These are phyloP conservation scores for Ochlodes sylvanus DNA, from an alignment of 2,888 invertebrate species.

Conservation along the genomic window DNA sequence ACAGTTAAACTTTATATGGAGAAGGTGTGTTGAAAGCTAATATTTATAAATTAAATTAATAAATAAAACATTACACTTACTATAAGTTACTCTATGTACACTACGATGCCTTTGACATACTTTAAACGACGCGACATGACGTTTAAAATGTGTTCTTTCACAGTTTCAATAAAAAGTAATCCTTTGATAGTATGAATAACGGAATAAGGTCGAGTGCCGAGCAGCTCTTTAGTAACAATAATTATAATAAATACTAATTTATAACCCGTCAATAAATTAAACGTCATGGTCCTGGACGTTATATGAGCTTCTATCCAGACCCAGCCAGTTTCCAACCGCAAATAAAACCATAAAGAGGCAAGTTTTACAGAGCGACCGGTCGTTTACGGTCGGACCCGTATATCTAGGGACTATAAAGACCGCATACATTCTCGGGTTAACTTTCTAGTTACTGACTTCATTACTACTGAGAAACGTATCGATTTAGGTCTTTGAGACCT, in stretches of 20 bases:
- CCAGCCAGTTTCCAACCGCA: conserved; percentile 1
- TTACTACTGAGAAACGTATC: conserved; percentile 4
- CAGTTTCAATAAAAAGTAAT: too few species aligned
- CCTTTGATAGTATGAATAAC: too few species aligned
- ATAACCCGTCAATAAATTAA: neutral
- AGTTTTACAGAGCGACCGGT: conserved; percentile 8
- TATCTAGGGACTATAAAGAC: conserved; percentile 12
- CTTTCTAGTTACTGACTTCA: conserved; percentile 15
- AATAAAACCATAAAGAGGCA: conserved; percentile 15
- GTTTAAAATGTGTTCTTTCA: too few species aligned
- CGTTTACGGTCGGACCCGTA: conserved; percentile 14
- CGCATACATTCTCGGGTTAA: conserved; percentile 15
- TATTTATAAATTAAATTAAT: too few species aligned
- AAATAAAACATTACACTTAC: too few species aligned
- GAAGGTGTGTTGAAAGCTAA: too few species aligned
- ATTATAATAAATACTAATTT: neutral
- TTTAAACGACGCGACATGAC: too few species aligned
- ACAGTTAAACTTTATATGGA: too few species aligned
- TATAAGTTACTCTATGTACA: too few species aligned
- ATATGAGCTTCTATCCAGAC: conserved; percentile 3
- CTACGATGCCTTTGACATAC: too few species aligned
- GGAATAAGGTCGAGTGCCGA: too few species aligned
- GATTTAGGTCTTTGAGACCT: neutral
- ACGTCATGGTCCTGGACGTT: neutral
- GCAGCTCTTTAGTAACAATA: too few species aligned